Evolutionary conservation across 2,113 vertebrate species (phyloP), one percentile per base, ranked within the genome.

Genomic region (Copsychus sechellarum): DNA sequence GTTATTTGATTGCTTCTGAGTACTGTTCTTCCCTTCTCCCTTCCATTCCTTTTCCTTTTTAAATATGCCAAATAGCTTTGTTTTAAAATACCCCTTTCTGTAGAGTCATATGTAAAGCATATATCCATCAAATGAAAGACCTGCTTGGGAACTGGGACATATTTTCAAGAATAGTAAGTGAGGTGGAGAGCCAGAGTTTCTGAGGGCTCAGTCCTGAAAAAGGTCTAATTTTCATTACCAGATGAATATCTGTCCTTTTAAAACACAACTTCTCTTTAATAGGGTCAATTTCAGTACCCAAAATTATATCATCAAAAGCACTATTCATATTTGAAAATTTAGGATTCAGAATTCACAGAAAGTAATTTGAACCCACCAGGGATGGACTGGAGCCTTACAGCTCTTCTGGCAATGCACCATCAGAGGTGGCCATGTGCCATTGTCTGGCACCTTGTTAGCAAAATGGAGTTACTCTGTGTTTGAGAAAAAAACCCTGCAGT

Each of bases 301-400:
- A 81, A 95, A 79, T 78, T 60, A 33, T 74, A 58, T 60, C 34
- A 90, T 88, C 80, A 93, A 95, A 97, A 94, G 64, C 56, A 78
- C 51, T 31, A 36, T 54, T 93, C 71, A 25, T 34, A 86, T 65
- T 36, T 50, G 54, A 93, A 93, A 92, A 79, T 65, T 87, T 48
- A 81, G 74, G 53, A 82, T 64, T 79, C 57, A 64, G 86, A 89
- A 91, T 84, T 83, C 90, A 85, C 33, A 79, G 70, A 94, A 96
- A 91, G 76, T 31, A 92, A 84, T 82, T 81, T 91, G 81, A 93
- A 81, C 16, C n/a, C 51, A 83, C 72, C 51, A 81, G 73, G 81
- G 88, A 89, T 74, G 48, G 1, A 2, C 57, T 47, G 38, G 53
- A 69, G 61, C 73, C 81, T 86, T 47, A 61, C 2, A 11, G 70